A percentile compares a stretch with the other conserved stretches of the same genome.
phyloP scores from a whole-genome alignment of 1,140 invertebrate species.

The Melipona quadrifasciata region DNA sequence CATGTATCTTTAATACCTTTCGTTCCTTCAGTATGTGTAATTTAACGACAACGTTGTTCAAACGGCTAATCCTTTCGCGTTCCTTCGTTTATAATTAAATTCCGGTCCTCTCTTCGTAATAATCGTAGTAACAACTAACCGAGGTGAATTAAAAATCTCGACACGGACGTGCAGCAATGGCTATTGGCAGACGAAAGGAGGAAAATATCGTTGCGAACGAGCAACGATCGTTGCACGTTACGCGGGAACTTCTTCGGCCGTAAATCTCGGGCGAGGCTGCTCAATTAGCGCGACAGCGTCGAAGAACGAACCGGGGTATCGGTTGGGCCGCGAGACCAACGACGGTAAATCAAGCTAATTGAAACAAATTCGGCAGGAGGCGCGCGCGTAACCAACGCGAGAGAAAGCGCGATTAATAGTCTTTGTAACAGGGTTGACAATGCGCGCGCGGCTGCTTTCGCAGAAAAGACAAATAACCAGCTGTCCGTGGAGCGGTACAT shows the following conservation, averaged over 20 bases:
- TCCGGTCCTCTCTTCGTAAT: not conserved
- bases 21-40: no score
- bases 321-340: not conserved
- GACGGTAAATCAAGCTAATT: constrained; percentile 41
- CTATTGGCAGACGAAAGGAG: not conserved
- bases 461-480: constrained; percentile 52
- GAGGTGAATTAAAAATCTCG: not conserved
- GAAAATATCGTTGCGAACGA: not conserved
- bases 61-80: not conserved
- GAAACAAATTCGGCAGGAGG: constrained; percentile 37
- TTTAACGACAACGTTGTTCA: not conserved
- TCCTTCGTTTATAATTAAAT: not conserved
- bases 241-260: not conserved
- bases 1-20: no score
- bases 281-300: constrained; percentile 3
- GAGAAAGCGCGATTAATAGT: constrained; percentile 41
- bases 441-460: constrained; percentile 8
- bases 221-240: not conserved
- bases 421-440: constrained; percentile 34
- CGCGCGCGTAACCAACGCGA: not conserved
- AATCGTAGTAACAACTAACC: not conserved
- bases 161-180: not conserved
- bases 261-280: not conserved
- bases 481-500: constrained; percentile 43
- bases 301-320: not conserved